Evolutionary conservation across 2,797 vertebrate genomes (phyloP), one percentile per base, ranked within the genome.

Genomic region (Pagetopsis macropterus): DNA sequence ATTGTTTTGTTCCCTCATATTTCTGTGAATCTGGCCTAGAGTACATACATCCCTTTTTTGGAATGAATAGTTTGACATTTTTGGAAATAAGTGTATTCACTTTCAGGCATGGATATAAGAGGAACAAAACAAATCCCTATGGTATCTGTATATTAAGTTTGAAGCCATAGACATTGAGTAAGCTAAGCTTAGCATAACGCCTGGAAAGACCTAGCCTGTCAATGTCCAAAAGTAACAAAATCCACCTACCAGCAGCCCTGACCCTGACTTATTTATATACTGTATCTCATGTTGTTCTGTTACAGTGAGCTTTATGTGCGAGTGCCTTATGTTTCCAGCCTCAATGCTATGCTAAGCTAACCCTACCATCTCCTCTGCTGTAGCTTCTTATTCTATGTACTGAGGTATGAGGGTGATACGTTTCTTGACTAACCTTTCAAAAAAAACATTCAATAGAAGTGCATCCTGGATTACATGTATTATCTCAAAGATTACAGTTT

Each of bases 31-130:
- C 9, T 37, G 14, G 2, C n/a, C 23, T 27, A 21, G 21, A 2
- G 19, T 21, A 21, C 3, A 44, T 51, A 19, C 13, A 13, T 2
- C 13, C 0, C 1, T 37, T 13, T 45, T 58, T 64, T 2, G 19
- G 1, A 49, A 49, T 43, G 15, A 66, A 62, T 10, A 21, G n/a
- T 27, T 58, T 68, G 65, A 59, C 13, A 64, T 58, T 68, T 66
- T 40, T 13, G 27, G 44, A 43, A 70, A 66, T n/a, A 51, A 1
- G 2, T 2, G n/a, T 66, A n/a, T 41, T 54, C 1, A 1, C 43
- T 50, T 49, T 62, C 0, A 43, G 44, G 15, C 66, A 59, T 49
- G 58, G 9, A 27, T 49, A 48, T 37, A 5, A 49, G 17, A 48
- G 10, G 9, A 59, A 21, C 16, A 57, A 50, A 46, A 12, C 48